phyloP scores from a whole-genome alignment of 2,113 vertebrate species.

The Hippocampus zosterae region DNA sequence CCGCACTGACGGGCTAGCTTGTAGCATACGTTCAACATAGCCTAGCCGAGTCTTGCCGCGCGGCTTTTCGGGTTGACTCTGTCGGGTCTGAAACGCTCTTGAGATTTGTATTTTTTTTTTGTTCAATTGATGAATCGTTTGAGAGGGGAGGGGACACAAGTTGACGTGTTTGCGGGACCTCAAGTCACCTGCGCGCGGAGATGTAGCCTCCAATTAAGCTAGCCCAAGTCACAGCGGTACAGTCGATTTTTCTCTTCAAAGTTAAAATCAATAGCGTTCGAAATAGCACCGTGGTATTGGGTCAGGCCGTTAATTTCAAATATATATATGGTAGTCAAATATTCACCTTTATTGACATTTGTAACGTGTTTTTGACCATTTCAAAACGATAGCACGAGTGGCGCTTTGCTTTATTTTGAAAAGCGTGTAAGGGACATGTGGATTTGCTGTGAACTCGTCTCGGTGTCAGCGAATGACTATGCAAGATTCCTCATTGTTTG shows the following conservation, averaged over 20 bases:
- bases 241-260: constrained; percentile 14
- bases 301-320: neutral
- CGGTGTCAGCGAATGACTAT: constrained; percentile 52
- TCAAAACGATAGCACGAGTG: no score
- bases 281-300: neutral
- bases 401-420: neutral
- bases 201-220: neutral
- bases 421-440: neutral
- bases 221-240: neutral
- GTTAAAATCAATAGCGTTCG: constrained; percentile 7
- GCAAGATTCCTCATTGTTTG: constrained; percentile 48
- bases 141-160: neutral
- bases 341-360: no score
- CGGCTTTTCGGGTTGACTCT: neutral
- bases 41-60: neutral
- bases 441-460: constrained; percentile 4
- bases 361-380: no score
- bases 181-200: neutral
- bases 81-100: neutral
- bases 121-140: neutral
- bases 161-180: neutral
- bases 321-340: accelerated
- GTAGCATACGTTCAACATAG: constrained; percentile 6
- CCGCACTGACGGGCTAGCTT: constrained; percentile 29
- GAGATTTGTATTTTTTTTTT: no score